These are phyloP conservation scores for Cetonia aurata DNA, from an alignment of 2,888 invertebrate genomes.

Conservation along the genomic window DNA sequence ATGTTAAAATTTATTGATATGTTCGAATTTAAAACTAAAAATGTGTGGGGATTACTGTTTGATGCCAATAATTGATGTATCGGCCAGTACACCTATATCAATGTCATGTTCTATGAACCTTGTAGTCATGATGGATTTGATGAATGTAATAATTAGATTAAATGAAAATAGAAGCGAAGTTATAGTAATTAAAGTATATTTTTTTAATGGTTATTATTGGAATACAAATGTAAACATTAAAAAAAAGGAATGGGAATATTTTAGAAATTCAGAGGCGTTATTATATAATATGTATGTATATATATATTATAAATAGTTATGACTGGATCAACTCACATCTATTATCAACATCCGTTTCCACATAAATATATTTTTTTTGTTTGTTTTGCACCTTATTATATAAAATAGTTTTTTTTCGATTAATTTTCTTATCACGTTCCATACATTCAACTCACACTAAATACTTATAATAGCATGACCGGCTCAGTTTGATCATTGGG, in stretches of 20 bases:
- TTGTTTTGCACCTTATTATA: slow-evolving; percentile 52
- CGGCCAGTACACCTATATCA: too few relatives aligned
- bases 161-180: background rate
- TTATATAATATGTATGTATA: slow-evolving; percentile 43
- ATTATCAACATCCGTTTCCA: slow-evolving; percentile 62
- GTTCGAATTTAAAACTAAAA: background rate
- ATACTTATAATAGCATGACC: slow-evolving; percentile 58
- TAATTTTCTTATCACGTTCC: slow-evolving; percentile 65
- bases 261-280: slow-evolving; percentile 45
- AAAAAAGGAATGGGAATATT: slow-evolving; percentile 35
- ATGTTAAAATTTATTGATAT: slow-evolving; percentile 1
- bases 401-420: slow-evolving; percentile 66
- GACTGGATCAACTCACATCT: slow-evolving; percentile 65
- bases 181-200: too few relatives aligned
- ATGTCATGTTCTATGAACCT: background rate
- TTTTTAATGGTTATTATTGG: too few relatives aligned
- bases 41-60: background rate
- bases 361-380: slow-evolving; percentile 60
- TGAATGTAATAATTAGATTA: too few relatives aligned
- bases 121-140: background rate
- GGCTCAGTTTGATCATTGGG: slow-evolving; percentile 64
- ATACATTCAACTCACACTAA: slow-evolving; percentile 64
- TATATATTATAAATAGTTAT: slow-evolving; percentile 55
- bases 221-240: slow-evolving; percentile 34
- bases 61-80: too few relatives aligned